Evolutionary conservation across 2,888 invertebrate species (phyloP), one percentile per base, ranked within the genome.

Genomic region (Sarcophaga variegata): DNA sequence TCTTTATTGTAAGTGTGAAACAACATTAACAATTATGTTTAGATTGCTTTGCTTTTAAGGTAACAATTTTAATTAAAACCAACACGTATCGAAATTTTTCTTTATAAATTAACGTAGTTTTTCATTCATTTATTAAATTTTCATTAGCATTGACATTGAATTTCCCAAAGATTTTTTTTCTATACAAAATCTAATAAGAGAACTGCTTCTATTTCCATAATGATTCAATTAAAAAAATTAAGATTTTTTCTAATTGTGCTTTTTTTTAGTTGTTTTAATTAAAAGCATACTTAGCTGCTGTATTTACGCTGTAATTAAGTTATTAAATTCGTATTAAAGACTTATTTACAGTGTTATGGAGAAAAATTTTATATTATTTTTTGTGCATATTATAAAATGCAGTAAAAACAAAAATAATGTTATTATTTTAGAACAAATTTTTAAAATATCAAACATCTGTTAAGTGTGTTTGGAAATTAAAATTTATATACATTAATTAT

Each of bases 131-230:
- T 64, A 45, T 17, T 74, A 45, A 54, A 47, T 47, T 45, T 67
- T 14, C 14, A 82, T 45, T 75, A 70, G 59, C 74, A 84, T 69
- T 84, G 79, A 80, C 79, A 70, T 75, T 84, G 79, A 80, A 64
- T 64, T 79, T 60, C 17, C 12, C 17, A 14, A 54, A 54, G 17
- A 54, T 54, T 4, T 49, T 14, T 14, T 54, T 54, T 54, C 17
- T 17, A 14, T 5, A 54, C 17, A 12, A 54, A 54, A 54, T 54
- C 17, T 12, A 54, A 27, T 54, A 66, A 60, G 72, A 49, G 47
- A 75, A 25, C n/a, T 10, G 25, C 45, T 47, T 66, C 17, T 4
- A 47, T 63, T 74, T 47, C 47, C 22, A 60, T 80, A 67, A 81
- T 62, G 5, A 22, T 81, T 17, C 27, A 81, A 62, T 81, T 69